Conservation (phyloP, 2,888 invertebrate genomes). For the Diaperis boleti region DNA sequence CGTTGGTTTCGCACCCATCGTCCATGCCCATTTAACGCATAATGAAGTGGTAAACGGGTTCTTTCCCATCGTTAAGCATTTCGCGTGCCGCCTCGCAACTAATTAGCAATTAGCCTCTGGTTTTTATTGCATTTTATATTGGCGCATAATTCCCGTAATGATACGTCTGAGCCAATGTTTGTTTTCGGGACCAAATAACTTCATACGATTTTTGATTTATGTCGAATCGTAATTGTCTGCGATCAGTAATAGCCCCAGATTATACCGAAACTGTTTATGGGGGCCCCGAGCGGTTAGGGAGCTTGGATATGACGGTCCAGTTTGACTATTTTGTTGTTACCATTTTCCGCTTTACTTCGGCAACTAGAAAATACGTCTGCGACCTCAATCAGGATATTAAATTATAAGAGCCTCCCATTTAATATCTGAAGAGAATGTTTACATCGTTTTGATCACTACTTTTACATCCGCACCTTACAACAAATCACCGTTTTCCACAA, state of each 20-base stretch:
- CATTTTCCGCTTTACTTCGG: no score
- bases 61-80: constrained; percentile 39
- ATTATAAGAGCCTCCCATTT: no score
- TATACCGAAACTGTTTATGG: constrained; percentile 11
- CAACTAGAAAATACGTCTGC: no score
- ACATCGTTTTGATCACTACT: no score
- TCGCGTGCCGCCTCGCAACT: constrained; percentile 39
- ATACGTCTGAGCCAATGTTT: constrained; percentile 41
- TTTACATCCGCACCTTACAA: no score
- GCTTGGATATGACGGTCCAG: neutral
- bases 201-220: constrained; percentile 40
- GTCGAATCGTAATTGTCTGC: constrained; percentile 21
- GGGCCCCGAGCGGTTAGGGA: neutral
- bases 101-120: constrained; percentile 44
- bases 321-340: neutral
- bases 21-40: neutral
- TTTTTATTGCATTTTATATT: constrained; percentile 44
- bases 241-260: constrained; percentile 33
- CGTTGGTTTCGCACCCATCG: neutral
- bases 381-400: no score
- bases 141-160: constrained; percentile 43
- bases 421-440: no score
- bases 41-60: constrained; percentile 31
- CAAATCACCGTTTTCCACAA: no score
- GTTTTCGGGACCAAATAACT: constrained; percentile 41